Evolutionary conservation across 2,888 invertebrate species (phyloP).

Genomic region (Pollenia griseotomentosa): DNA sequence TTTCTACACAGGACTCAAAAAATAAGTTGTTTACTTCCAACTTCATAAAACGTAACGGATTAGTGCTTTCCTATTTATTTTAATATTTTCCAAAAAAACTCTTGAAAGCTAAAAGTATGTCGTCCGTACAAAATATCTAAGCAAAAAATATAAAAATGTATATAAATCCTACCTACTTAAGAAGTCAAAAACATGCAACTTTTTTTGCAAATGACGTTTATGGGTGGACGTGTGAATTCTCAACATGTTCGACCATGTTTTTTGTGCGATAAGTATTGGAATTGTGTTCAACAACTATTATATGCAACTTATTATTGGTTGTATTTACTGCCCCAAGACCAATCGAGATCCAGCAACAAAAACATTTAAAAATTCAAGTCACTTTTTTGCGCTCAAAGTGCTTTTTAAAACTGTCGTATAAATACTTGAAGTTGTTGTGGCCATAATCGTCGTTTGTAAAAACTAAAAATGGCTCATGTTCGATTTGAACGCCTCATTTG

Average conservation of each 20-base stretch:
- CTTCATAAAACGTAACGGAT: constrained; percentile 64
- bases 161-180: not conserved
- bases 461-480: not conserved
- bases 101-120: not conserved
- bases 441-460: constrained; percentile 16
- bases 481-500: constrained; percentile 2
- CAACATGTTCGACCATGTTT: not conserved
- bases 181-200: not conserved
- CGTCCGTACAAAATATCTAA: not conserved
- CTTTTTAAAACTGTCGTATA: constrained; percentile 16
- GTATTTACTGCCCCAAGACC: constrained; percentile 11
- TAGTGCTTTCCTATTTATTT: constrained; percentile 40
- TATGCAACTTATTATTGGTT: constrained; percentile 51
- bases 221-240: constrained; percentile 59
- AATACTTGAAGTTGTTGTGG: constrained; percentile 29
- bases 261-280: not conserved
- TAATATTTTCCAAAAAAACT: constrained; percentile 23
- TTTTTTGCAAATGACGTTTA: constrained; percentile 53
- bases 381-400: not conserved
- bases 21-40: constrained; percentile 67
- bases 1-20: not conserved
- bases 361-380: not conserved
- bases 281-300: not conserved
- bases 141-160: not conserved
- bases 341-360: not conserved